Evolutionary conservation across 2,888 invertebrate genomes (phyloP).

Genomic region (Salpingus planirostris): DNA sequence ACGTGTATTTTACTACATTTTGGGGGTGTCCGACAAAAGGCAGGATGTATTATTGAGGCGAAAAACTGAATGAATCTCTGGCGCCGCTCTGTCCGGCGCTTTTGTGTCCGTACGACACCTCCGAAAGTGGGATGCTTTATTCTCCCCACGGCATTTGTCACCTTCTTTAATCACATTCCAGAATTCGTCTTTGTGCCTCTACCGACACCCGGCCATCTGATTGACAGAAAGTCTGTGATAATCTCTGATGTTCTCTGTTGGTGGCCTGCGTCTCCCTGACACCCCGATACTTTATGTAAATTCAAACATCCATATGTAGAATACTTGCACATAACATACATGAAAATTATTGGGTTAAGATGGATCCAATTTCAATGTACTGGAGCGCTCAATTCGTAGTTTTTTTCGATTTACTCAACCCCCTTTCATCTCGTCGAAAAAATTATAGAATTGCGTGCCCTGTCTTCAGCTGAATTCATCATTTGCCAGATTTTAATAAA

Average conservation of each 20-base stretch:
- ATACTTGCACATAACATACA: no score
- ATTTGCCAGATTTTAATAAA: no score
- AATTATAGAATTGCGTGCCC: no score
- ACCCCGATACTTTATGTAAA: no score
- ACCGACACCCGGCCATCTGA: no score
- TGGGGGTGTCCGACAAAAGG: constrained; percentile 7
- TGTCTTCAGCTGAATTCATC: no score
- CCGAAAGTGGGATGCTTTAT: constrained; percentile 11
- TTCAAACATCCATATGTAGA: no score
- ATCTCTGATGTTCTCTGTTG: constrained; percentile 1
- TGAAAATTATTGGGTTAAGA: no score
- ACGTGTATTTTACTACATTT: constrained; percentile 13
- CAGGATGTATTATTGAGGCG: constrained; percentile 8
- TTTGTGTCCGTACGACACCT: constrained; percentile 10
- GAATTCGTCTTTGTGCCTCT: constrained; percentile 8
- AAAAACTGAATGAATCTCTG: constrained; percentile 26
- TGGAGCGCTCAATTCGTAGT: no score
- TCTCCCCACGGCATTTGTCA: constrained; percentile 10
- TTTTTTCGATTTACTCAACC: no score
- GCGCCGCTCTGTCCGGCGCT: constrained; percentile 20
- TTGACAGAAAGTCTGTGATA: constrained; percentile 6
- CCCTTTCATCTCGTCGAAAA: no score
- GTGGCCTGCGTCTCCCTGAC: constrained; percentile 1
- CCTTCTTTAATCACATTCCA: constrained; percentile 13
- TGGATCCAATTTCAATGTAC: no score